Percentiles rank a stretch among this genome's conserved stretches.
These are phyloP conservation scores for Ptychodera flava DNA, from an alignment of 35 echinoderm and acorn worm genomes.

Conservation along the genomic window DNA sequence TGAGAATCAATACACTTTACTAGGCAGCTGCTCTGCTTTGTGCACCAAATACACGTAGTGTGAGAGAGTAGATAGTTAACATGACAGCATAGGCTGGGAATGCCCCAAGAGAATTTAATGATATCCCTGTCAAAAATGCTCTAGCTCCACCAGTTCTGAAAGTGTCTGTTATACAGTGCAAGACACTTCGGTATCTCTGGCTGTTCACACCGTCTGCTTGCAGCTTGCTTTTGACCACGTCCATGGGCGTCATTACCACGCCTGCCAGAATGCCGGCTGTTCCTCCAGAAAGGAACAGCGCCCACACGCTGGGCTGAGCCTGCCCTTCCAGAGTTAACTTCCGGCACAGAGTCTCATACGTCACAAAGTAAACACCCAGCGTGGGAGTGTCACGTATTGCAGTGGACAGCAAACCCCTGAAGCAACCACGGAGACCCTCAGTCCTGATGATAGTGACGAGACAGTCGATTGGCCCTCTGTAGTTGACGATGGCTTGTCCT, in stretches of 20 bases:
- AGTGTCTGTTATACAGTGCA: constrained; percentile 54
- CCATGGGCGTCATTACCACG: constrained; percentile 39
- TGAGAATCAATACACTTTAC: no score
- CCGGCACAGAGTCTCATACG: constrained; percentile 12
- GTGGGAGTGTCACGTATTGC: constrained; percentile 12
- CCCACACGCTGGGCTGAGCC: constrained; percentile 44
- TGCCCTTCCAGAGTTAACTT: neutral
- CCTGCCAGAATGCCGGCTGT: constrained; percentile 65
- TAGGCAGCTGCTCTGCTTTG: no score
- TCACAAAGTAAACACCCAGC: constrained; percentile 28
- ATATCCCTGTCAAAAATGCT: constrained; percentile 64
- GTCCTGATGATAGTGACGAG: constrained; percentile 11
- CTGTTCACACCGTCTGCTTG: constrained; percentile 76
- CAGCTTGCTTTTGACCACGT: constrained; percentile 78
- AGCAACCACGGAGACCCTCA: constrained; percentile 34
- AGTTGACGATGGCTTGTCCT: no score
- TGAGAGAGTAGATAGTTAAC: constrained; percentile 65
- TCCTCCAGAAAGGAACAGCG: constrained; percentile 64
- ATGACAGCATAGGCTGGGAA: constrained; percentile 92
- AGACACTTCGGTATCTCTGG: constrained; percentile 41
- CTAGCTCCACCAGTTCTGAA: constrained; percentile 46
- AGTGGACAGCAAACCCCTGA: constrained; percentile 5
- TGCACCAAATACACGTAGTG: no score
- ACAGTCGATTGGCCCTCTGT: constrained; percentile 30
- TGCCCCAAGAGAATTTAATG: constrained; percentile 59